These are phyloP conservation scores for Parasteatoda lunata DNA, from an alignment of 2,888 invertebrate species.

Conservation along the genomic window DNA sequence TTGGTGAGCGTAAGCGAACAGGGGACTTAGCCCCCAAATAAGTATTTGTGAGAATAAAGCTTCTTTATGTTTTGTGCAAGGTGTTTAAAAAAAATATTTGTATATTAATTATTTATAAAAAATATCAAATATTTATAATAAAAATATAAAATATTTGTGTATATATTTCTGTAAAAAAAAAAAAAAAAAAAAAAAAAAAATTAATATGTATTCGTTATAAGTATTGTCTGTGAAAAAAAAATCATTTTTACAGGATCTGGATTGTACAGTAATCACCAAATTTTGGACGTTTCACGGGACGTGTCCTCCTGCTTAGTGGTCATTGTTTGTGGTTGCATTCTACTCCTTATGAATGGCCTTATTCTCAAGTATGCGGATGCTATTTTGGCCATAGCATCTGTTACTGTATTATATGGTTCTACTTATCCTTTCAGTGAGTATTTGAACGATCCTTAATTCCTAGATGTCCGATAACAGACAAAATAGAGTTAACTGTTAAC, in stretches of 20 bases:
- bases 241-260: slow-evolving; percentile 5
- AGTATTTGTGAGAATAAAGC: too few species aligned
- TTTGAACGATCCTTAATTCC: background rate
- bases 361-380: slow-evolving; percentile 60
- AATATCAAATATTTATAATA: too few species aligned
- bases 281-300: slow-evolving; percentile 68
- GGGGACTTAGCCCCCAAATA: too few species aligned
- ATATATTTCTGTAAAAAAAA: background rate
- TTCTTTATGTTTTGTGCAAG: too few species aligned
- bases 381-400: slow-evolving; percentile 38
- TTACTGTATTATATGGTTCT: slow-evolving; percentile 77
- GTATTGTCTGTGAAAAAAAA: background rate
- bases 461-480: too few species aligned
- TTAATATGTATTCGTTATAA: too few species aligned
- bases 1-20: too few species aligned
- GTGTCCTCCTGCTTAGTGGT: slow-evolving; percentile 83
- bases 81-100: background rate
- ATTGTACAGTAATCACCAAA: slow-evolving; percentile 38
- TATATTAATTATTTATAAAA: background rate
- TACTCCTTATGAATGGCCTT: slow-evolving; percentile 79
- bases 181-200: too few species aligned
- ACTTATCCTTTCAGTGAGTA: slow-evolving; percentile 88
- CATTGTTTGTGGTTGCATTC: slow-evolving; percentile 80
- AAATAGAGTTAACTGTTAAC: too few species aligned
- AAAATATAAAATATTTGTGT: too few species aligned